These are phyloP conservation scores for Sicus ferrugineus DNA, from an alignment of 2,888 invertebrate genomes.

Conservation along the genomic window DNA sequence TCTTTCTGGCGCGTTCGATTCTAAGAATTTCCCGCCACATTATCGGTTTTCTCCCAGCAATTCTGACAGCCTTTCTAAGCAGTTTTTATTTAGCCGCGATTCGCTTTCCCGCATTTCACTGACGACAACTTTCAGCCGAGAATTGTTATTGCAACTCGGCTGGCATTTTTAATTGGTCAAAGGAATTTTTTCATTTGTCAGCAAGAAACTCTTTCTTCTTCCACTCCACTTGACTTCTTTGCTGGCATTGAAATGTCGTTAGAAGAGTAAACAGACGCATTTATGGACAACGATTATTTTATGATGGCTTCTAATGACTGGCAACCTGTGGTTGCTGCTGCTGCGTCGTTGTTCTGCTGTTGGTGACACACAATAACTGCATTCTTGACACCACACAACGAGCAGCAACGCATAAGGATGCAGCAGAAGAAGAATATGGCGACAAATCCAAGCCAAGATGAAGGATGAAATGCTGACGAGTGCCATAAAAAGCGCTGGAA, in stretches of 20 bases:
- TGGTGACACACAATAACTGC: conserved; percentile 11
- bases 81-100: conserved; percentile 16
- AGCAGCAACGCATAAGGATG: conserved; percentile 11
- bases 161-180: conserved; percentile 31
- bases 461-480: background rate
- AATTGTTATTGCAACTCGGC: conserved; percentile 10
- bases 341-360: conserved; percentile 16
- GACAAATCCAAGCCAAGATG: background rate
- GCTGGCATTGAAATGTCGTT: background rate
- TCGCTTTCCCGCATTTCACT: conserved; percentile 16
- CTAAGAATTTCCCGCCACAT: conserved; percentile 13
- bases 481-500: background rate
- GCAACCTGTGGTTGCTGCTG: background rate
- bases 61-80: conserved; percentile 26
- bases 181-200: background rate
- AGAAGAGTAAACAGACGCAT: conserved; percentile 12
- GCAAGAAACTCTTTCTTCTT: background rate
- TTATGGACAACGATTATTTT: conserved; percentile 33
- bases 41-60: conserved; percentile 17
- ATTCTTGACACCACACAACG: conserved; percentile 16
- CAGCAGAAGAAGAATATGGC: background rate
- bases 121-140: conserved; percentile 4
- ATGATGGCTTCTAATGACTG: conserved; percentile 29
- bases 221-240: background rate
- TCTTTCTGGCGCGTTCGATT: conserved; percentile 13